Conservation (phyloP, 2,113 vertebrate species). For the Eudyptes chrysolophus region DNA sequence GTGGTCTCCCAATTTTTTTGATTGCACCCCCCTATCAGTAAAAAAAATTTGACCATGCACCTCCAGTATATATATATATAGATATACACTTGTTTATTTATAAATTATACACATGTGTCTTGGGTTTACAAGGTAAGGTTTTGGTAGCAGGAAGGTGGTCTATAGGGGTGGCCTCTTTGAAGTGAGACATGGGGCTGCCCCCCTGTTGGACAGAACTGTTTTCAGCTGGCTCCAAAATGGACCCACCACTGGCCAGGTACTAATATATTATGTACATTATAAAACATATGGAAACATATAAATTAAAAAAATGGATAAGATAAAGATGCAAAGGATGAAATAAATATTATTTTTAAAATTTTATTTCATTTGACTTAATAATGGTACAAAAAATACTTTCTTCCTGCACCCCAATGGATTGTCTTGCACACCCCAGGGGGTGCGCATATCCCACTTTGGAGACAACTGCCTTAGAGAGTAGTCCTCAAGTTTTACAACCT, state of each 20-base stretch:
- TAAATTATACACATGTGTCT: background rate
- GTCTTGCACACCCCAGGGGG: fast-evolving
- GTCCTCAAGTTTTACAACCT: background rate
- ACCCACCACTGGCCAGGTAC: background rate
- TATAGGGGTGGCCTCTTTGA: background rate
- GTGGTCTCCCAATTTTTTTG: background rate
- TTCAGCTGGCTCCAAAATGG: background rate
- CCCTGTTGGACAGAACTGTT: fast-evolving
- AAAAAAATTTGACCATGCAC: background rate
- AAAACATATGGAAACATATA: background rate
- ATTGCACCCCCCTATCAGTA: background rate
- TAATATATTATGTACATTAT: background rate
- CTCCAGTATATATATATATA: background rate
- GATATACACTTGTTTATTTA: background rate
- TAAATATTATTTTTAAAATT: background rate
- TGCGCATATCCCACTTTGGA: background rate
- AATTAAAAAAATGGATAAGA: background rate
- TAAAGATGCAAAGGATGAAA: background rate
- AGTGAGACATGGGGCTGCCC: background rate
- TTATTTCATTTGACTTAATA: background rate
- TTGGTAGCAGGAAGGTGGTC: background rate
- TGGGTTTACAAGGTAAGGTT: background rate
- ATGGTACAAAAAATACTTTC: background rate
- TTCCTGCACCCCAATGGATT: background rate
- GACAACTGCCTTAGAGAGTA: background rate